Evolutionary conservation across 2,888 invertebrate species (phyloP), one percentile per base, ranked within the genome.

Genomic region (Hoplodrina ambigua): DNA sequence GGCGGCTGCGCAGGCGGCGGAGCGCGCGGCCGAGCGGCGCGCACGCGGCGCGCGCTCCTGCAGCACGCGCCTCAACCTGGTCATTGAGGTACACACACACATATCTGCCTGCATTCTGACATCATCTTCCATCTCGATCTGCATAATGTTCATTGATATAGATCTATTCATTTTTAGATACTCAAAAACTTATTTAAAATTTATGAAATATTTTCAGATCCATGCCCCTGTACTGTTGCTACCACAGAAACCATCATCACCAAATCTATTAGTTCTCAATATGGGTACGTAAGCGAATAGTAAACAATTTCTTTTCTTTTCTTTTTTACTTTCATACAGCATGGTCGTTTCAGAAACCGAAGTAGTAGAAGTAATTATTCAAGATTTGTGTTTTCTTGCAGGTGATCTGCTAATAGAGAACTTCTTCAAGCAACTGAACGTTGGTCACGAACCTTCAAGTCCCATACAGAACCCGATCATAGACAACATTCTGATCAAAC

Each of bases 401-500:
- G 98, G 98, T 60, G 97, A 97, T 86, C 94, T 98, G n/a, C 96
- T 96, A 10, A 97, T 98, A 33, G 98, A 98, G 89, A 98, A 98
- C 89, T 98, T 97, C 93, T 98, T 98, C 93, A 97, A 97, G 86
- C 96, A 96, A 74, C 87, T 96, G 56, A 91, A 87, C 50, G 78
- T 85, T 0, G 84, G 78, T 65, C 92, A 86, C n/a, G 94, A 88
- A 63, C 91, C 85, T n/a, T 88, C 78, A 69, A 92, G 89, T 62
- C 93, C 93, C 0, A 92, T 94, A 37, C 95, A 94, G 67, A 92
- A 88, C 44, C 96, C 96, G 4, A 94, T 97, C 33, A 96, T 97
- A 17, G 98, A 98, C 90, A 98, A 98, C 85, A 96, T 98, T 72
- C 91, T 98, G 60, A 90, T 97, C 49, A 97, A 97, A 87, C 93